Evolutionary conservation across 2,888 invertebrate species (phyloP), one percentile per base, ranked within the genome.

Genomic region (Agrochola macilenta): DNA sequence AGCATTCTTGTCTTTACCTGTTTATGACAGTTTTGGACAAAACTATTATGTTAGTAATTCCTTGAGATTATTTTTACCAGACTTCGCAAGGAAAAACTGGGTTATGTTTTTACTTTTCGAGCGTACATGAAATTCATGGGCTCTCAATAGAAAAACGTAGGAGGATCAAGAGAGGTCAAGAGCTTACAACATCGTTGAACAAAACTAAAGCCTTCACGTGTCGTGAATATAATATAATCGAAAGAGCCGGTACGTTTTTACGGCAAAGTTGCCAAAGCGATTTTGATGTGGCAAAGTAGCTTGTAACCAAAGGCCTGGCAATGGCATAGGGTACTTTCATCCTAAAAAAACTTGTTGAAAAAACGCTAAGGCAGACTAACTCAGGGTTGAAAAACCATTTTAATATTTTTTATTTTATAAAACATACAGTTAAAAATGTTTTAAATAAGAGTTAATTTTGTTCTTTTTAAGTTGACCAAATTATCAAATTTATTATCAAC

Each of bases 71-170:
- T 43, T 20, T 46, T 46, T 23, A 49, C 0, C 5, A 14, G 23
- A 49, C 23, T 30, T 35, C 35, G 30, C 23, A 14, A 23, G 30
- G 1, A 30, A 8, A 30, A 2, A 20, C 26, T 2, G 14, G 20
- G 5, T 14, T 58, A 26, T n/a, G n/a, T n/a, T 20, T 20, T 39
- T 17, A 4, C 0, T n/a, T 65, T 46, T 8, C 43, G 1, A 46
- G 11, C 0, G 17, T 11, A n/a, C 5, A 20, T 2, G 5, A 26
- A 43, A 1, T 39, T 7, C 7, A 26, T 0, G 5, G 0, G 11
- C 11, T n/a, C 17, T n/a, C 17, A 17, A 43, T 43, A 65, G 14
- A 43, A 61, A 69, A 12, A 58, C 17, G 17, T 39, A 23, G 0
- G 7, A n/a, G 17, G 35, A 17, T 49, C 17, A 49, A 17, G 17